phyloP scores from a whole-genome alignment of 2,797 vertebrate species.

The Brotula barbata region DNA sequence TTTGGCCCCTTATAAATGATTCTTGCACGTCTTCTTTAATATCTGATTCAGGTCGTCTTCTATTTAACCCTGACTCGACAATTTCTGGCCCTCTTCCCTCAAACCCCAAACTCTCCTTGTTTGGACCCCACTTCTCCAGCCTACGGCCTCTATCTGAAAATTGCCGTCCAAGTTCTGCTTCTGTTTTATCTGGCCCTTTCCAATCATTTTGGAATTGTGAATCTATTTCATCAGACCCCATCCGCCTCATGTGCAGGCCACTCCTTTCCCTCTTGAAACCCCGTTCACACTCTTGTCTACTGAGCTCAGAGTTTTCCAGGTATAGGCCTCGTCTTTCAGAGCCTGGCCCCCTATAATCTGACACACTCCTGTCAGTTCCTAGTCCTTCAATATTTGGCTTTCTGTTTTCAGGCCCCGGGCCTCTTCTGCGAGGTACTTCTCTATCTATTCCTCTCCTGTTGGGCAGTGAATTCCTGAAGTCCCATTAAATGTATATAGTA shows the following conservation, averaged over 20 bases:
- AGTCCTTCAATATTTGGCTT: constrained; percentile 31
- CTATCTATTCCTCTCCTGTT: constrained; percentile 47
- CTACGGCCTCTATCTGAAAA: constrained; percentile 24
- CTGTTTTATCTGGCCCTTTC: constrained; percentile 20
- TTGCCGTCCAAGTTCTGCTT: constrained; percentile 12
- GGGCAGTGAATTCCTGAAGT: constrained; percentile 14
- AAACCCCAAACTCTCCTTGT: constrained; percentile 14
- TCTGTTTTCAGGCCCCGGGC: constrained; percentile 26
- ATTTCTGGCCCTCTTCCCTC: constrained; percentile 30
- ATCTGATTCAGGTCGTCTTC: constrained; percentile 12
- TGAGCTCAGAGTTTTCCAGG: constrained; percentile 20
- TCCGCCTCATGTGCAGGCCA: constrained; percentile 38
- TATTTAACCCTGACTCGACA: constrained; percentile 14
- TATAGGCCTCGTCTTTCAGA: constrained; percentile 39
- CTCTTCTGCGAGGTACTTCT: constrained; percentile 38
- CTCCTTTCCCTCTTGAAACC: constrained; percentile 44
- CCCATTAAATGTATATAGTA: no score
- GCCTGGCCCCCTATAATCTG: constrained; percentile 28
- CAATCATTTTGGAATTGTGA: neutral
- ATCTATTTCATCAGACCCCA: neutral
- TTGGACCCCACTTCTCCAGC: constrained; percentile 35
- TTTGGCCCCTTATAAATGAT: neutral
- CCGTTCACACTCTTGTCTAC: constrained; percentile 35
- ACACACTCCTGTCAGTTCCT: constrained; percentile 32
- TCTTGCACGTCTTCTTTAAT: constrained; percentile 13